Conservation (phyloP, 1,140 invertebrate genomes). For the Meteorus sp. region DNA sequence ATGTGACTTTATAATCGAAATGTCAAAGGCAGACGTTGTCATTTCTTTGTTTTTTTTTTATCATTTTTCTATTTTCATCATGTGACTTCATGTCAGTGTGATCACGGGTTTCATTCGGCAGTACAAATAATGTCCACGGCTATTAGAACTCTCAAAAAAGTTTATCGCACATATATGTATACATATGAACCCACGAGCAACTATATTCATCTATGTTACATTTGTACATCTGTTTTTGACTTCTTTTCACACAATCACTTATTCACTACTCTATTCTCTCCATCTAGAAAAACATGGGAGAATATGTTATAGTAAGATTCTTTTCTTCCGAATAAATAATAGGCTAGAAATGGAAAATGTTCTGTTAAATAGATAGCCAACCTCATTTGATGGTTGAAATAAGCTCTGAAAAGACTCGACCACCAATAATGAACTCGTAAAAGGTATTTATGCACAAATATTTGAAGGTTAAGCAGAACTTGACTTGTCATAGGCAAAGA, state of each 20-base stretch:
- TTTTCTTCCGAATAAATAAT: constrained; percentile 41
- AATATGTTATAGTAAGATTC: constrained; percentile 47
- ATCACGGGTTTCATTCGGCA: too few species aligned
- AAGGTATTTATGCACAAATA: constrained; percentile 52
- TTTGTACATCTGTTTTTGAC: background rate
- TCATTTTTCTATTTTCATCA: too few species aligned
- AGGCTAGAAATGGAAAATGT: constrained; percentile 50
- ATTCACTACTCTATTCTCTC: background rate
- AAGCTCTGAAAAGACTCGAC: constrained; percentile 45
- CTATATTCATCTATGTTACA: too few species aligned
- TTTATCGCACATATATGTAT: too few species aligned
- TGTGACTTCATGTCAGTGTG: too few species aligned
- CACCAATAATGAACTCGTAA: constrained; percentile 45
- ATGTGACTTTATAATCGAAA: too few species aligned
- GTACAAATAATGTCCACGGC: too few species aligned
- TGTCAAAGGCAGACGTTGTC: too few species aligned
- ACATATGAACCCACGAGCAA: too few species aligned
- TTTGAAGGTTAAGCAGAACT: constrained; percentile 53
- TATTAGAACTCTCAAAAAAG: too few species aligned
- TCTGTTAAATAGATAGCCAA: constrained; percentile 49
- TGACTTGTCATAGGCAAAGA: constrained; percentile 43
- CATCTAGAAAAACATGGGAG: constrained; percentile 40
- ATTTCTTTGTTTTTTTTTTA: too few species aligned
- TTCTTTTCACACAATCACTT: background rate
- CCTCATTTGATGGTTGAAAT: constrained; percentile 56